Percentiles rank a stretch among this genome's conserved stretches.
Evolutionary conservation across 92 coral and sea anemone genomes (phyloP).

Genomic region (Blastomussa wellsi): DNA sequence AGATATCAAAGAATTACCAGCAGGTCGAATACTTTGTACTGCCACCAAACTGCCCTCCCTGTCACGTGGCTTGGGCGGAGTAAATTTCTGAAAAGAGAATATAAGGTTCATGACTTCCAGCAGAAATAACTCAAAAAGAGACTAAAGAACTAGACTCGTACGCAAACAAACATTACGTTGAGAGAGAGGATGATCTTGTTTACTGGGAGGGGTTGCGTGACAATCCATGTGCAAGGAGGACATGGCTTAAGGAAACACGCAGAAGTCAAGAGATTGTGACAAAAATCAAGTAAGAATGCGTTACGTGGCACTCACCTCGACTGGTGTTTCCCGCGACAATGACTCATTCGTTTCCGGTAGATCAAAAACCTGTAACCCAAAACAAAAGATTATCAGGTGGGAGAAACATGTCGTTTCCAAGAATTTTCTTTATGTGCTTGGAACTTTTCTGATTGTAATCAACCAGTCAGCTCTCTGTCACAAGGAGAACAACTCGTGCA

Average conservation of each 20-base stretch:
- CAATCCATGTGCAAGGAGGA: too few relatives aligned
- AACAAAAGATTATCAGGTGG: neutral
- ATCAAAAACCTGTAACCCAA: constrained; percentile 68
- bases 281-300: neutral
- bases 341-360: constrained; percentile 69
- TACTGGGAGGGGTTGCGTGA: too few relatives aligned
- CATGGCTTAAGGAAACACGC: too few relatives aligned
- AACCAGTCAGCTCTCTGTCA: neutral
- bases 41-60: constrained; percentile 21
- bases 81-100: constrained; percentile 26
- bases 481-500: neutral
- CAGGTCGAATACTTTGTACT: constrained; percentile 31
- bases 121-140: neutral
- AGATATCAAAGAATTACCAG: constrained; percentile 4
- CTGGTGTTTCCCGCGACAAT: constrained; percentile 70
- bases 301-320: constrained; percentile 64
- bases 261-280: too few relatives aligned
- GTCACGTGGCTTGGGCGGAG: constrained; percentile 29
- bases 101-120: neutral
- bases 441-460: neutral
- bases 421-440: neutral
- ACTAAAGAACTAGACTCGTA: neutral
- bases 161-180: neutral
- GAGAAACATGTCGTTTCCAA: neutral
- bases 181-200: too few relatives aligned